Base-by-base conservation (phyloP, 1,140 invertebrate genomes). In the Trachymyrmex cornetzi region DNA sequence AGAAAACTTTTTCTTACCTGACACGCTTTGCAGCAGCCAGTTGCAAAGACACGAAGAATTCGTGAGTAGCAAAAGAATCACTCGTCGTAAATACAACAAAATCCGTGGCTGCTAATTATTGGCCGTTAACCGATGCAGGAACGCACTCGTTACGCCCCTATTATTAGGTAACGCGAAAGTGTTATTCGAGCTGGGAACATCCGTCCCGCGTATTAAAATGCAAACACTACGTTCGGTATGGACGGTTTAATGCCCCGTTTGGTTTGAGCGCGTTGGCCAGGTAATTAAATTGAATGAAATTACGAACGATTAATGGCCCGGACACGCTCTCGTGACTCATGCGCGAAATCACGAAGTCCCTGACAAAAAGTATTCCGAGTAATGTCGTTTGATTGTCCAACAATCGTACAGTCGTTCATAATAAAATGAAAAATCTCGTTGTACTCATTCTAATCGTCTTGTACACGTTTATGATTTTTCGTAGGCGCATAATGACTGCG, bases 211-310 rank as follows among this genome's bases (percentile, higher is more conserved):
- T 92, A 93, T 93, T 93, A 93, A 94, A 94, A 93, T 93, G 91
- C 93, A 92, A 93, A 92, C 88, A 88, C 87, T 91, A 87, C 86
- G 88, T 86, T 91, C 79, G 66, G 79, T 87, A 91, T 71, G 89
- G 91, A 91, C 91, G 88, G 89, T 92, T 90, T 91, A 92, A 92
- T 92, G 91, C 91, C 86, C 91, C 91, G 88, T 89, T 91, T 85
- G 89, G 87, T 89, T 93, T 89, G 91, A 80, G 71, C 92, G 89
- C 89, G 75, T 81, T 84, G 87, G 72, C 77, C 89, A 80, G 91
- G 90, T 90, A 93, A 94, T 94, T 93, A 93, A 94, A 94, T 94
- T 90, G 91, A 94, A 94, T 93, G 92, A 93, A 94, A 94, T 94
- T 94, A 94, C 91, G 89, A 88, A 91, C 93, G 91, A 92, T 93